These are phyloP conservation scores for Acrocephalus arundinaceus DNA, from an alignment of 2,113 vertebrate genomes.

Conservation along the genomic window DNA sequence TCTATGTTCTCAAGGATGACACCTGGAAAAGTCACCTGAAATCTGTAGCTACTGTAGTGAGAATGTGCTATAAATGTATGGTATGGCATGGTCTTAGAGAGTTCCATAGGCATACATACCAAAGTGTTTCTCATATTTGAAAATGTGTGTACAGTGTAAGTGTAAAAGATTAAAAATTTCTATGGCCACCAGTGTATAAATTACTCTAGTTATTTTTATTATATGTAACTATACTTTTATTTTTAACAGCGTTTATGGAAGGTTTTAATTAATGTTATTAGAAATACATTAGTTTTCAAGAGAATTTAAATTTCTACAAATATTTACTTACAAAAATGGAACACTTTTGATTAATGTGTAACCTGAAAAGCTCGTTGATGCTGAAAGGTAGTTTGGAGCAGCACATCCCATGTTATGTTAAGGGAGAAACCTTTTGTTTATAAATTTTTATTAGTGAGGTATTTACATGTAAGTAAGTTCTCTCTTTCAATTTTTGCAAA, in stretches of 20 bases:
- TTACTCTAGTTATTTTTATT: neutral
- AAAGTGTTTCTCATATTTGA: neutral
- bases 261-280: neutral
- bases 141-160: neutral
- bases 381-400: neutral
- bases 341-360: neutral
- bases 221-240: neutral
- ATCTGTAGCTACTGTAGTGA: neutral
- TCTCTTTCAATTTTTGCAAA: neutral
- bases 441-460: neutral
- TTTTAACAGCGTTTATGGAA: neutral
- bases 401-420: neutral
- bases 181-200: neutral
- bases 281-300: neutral
- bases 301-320: neutral
- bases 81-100: neutral
- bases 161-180: neutral
- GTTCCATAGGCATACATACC: neutral
- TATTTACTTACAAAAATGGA: neutral
- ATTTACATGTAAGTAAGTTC: neutral
- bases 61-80: neutral
- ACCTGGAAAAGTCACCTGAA: neutral
- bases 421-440: neutral
- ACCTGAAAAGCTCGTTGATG: neutral
- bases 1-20: neutral